phyloP scores from a whole-genome alignment of 2,888 invertebrate species.

The Aleiodes alternator region DNA sequence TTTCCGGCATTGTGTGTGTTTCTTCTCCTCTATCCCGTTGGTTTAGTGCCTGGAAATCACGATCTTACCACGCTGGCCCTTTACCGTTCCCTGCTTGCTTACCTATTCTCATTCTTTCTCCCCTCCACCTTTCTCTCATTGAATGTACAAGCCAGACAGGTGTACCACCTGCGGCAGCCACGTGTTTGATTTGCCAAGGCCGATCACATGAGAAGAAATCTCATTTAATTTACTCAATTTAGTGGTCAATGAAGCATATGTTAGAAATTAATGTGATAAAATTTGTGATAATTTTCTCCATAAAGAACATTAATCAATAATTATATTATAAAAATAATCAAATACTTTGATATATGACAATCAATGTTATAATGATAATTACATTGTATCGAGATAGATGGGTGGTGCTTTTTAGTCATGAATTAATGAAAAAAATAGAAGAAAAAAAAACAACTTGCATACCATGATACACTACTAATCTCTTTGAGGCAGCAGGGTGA shows the following conservation, averaged over 20 bases:
- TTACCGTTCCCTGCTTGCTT: constrained; percentile 40
- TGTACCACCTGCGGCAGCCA: constrained; percentile 62
- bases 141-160: constrained; percentile 50
- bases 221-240: not conserved
- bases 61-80: constrained; percentile 41
- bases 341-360: too few species aligned
- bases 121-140: constrained; percentile 14
- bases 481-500: constrained; percentile 38
- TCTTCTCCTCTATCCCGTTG: constrained; percentile 37
- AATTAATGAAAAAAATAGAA: constrained; percentile 15
- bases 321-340: too few species aligned
- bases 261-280: not conserved
- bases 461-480: constrained; percentile 20
- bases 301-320: not conserved
- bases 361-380: not conserved
- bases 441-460: not conserved
- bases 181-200: constrained; percentile 67
- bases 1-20: constrained; percentile 71
- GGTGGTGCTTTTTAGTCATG: not conserved
- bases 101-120: constrained; percentile 4
- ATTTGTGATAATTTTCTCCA: not conserved
- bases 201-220: constrained; percentile 60
- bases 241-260: not conserved
- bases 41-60: constrained; percentile 35
- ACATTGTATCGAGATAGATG: not conserved